Evolutionary conservation across 1,140 invertebrate genomes (phyloP).

Genomic region (Drosophila paulistorum): DNA sequence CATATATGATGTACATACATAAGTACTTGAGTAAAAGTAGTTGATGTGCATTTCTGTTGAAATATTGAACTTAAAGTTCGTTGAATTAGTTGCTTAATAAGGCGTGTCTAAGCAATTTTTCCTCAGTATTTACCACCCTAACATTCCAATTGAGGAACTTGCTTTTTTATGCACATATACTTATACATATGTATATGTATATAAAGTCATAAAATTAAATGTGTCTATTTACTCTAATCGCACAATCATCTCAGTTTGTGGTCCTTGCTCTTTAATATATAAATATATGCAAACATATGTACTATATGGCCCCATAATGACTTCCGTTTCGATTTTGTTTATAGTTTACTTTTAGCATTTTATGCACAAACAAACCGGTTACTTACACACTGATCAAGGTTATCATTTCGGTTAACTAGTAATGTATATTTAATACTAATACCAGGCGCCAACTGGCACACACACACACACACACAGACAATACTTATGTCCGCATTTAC

Average conservation of each 20-base stretch:
- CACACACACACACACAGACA: conserved; percentile 20
- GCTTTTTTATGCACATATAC: no score
- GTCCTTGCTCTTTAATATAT: conserved; percentile 3
- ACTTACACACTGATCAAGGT: conserved; percentile 56
- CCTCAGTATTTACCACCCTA: no score
- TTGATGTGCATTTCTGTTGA: not conserved
- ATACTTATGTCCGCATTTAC: conserved; percentile 48
- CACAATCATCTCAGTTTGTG: conserved; percentile 1
- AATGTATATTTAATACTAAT: conserved; percentile 65
- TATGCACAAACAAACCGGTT: conserved; percentile 35
- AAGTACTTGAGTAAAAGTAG: not conserved
- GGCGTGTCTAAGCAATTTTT: no score
- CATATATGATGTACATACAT: not conserved
- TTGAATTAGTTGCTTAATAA: not conserved
- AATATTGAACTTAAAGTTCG: not conserved
- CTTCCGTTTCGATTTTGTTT: conserved; percentile 31
- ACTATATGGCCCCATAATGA: conserved; percentile 22
- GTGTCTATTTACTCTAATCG: conserved; percentile 5
- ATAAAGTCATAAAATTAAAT: not conserved
- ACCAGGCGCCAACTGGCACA: conserved; percentile 23
- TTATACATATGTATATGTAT: not conserved
- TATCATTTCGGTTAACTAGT: conserved; percentile 50
- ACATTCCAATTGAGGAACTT: no score
- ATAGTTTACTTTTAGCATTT: conserved; percentile 1
- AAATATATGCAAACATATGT: conserved; percentile 21